These are phyloP conservation scores for Megastigmus dorsalis DNA, from an alignment of 2,888 invertebrate species.

Conservation along the genomic window DNA sequence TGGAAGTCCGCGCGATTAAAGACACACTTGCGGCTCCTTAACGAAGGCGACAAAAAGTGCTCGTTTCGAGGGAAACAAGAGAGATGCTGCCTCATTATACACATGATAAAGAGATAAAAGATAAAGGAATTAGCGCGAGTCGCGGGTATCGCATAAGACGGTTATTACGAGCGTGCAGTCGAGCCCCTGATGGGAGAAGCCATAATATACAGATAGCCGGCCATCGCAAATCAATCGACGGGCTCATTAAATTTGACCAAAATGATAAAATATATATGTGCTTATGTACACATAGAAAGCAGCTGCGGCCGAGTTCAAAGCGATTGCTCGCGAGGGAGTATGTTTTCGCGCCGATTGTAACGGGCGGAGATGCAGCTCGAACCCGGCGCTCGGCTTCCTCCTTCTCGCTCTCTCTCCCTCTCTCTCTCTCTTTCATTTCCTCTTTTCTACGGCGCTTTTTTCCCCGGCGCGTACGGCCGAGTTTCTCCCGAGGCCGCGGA, in stretches of 20 bases:
- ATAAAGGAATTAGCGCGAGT: neutral
- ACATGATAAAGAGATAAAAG: constrained; percentile 33
- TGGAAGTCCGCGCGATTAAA: no score
- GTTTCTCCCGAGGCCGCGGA: constrained; percentile 52
- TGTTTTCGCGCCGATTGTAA: neutral
- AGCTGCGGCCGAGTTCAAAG: neutral
- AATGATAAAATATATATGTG: neutral
- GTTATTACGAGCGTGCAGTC: no score
- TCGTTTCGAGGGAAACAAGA: no score
- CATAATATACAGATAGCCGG: constrained; percentile 7
- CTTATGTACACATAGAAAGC: no score
- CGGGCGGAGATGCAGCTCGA: no score
- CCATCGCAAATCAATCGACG: constrained; percentile 32
- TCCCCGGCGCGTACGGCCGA: constrained; percentile 40
- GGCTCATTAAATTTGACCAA: constrained; percentile 36
- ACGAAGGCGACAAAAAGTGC: no score
- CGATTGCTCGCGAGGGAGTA: neutral
- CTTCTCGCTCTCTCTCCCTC: constrained; percentile 33
- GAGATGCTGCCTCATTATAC: neutral
- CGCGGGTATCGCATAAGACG: no score
- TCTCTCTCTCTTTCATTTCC: constrained; percentile 28
- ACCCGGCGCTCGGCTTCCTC: constrained; percentile 24
- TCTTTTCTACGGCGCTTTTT: constrained; percentile 42
- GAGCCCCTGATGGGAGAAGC: no score
- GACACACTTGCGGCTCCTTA: no score